Conservation (phyloP, 2,113 vertebrate species). For the Forbesichthys agassizii region DNA sequence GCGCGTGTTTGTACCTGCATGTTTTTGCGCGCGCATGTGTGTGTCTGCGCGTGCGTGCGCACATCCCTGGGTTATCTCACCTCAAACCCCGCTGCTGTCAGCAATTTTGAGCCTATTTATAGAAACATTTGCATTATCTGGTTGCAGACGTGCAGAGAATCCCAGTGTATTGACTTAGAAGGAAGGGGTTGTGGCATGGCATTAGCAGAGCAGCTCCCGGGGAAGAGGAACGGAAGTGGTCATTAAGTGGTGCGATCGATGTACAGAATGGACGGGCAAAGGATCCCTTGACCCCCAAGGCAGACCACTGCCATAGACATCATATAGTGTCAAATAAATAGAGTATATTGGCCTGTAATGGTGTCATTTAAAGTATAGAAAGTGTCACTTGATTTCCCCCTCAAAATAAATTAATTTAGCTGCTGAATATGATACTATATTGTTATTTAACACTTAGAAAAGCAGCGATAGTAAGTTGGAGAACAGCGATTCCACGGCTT, state of each 20-base stretch:
- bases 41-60: slow-evolving; percentile 41
- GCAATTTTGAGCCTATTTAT: slow-evolving; percentile 76
- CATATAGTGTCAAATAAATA: too few species aligned
- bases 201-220: slow-evolving; percentile 29
- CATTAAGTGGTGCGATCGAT: neutral
- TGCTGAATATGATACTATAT: too few species aligned
- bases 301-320: too few species aligned
- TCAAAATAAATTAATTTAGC: too few species aligned
- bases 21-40: slow-evolving; percentile 13
- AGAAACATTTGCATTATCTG: slow-evolving; percentile 78
- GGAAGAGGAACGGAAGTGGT: neutral
- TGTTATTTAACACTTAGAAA: too few species aligned
- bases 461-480: too few species aligned
- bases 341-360: too few species aligned
- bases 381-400: too few species aligned
- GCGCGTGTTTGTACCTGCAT: slow-evolving; percentile 4
- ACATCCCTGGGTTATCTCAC: slow-evolving; percentile 69
- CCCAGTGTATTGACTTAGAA: slow-evolving; percentile 63
- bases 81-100: slow-evolving; percentile 71
- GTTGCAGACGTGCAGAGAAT: slow-evolving; percentile 55
- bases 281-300: too few species aligned
- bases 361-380: too few species aligned
- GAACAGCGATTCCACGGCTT: too few species aligned
- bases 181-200: slow-evolving; percentile 44
- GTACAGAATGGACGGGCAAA: neutral